These are phyloP conservation scores for Scaptomyza tumidula DNA, from an alignment of 2,888 invertebrate species.

Conservation along the genomic window DNA sequence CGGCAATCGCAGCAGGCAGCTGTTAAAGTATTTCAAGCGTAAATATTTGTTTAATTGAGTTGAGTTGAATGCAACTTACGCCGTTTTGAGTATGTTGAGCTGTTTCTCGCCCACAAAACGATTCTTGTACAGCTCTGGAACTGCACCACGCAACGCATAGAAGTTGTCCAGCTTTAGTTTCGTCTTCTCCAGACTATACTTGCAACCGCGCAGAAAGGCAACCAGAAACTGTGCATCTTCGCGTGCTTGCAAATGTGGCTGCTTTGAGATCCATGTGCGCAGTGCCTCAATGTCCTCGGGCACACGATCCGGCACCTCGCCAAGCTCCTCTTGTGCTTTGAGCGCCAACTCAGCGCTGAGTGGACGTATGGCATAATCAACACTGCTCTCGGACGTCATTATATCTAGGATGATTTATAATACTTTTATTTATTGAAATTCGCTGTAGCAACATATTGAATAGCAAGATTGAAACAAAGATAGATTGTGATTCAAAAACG, in stretches of 20 bases:
- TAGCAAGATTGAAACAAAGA: not conserved
- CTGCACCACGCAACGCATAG: slow-evolving; percentile 86
- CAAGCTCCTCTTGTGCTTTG: slow-evolving; percentile 85
- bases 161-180: slow-evolving; percentile 87
- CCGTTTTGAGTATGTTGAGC: slow-evolving; percentile 78
- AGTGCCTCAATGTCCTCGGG: slow-evolving; percentile 83
- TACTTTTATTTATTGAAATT: slow-evolving; percentile 67
- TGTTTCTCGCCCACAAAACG: slow-evolving; percentile 80
- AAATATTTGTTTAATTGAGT: not conserved
- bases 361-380: slow-evolving; percentile 71
- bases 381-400: slow-evolving; percentile 48
- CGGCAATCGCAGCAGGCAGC: slow-evolving; percentile 81
- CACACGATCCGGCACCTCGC: slow-evolving; percentile 85
- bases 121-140: slow-evolving; percentile 87
- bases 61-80: slow-evolving; percentile 59
- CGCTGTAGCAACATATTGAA: not conserved
- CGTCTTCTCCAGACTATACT: slow-evolving; percentile 86
- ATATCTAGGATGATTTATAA: slow-evolving; percentile 20
- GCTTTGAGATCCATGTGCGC: slow-evolving; percentile 86
- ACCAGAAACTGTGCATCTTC: slow-evolving; percentile 85
- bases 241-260: slow-evolving; percentile 85
- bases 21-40: slow-evolving; percentile 20
- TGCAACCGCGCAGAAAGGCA: slow-evolving; percentile 86
- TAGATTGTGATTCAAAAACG: slow-evolving; percentile 26
- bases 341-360: slow-evolving; percentile 74